Evolutionary conservation across 2,797 vertebrate species (phyloP).

Genomic region (Myotis pilosus): DNA sequence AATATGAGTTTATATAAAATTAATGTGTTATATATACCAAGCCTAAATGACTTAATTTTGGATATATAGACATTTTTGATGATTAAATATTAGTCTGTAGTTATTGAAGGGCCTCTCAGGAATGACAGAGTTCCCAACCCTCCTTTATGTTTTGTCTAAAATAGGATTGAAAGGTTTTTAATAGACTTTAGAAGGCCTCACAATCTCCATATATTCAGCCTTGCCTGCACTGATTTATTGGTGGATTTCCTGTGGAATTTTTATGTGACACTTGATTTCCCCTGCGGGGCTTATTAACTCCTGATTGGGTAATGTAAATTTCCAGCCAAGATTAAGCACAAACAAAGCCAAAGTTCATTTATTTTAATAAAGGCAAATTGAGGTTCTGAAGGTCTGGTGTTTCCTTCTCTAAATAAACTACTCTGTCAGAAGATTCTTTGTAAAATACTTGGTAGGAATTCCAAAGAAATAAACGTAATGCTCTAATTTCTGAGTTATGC

Average conservation of each 20-base stretch:
- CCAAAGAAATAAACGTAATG: slow-evolving; percentile 20
- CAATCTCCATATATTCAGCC: slow-evolving; percentile 81
- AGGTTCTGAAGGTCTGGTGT: slow-evolving; percentile 63
- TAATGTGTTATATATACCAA: slow-evolving; percentile 63
- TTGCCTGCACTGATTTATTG: slow-evolving; percentile 82
- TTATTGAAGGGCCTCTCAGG: slow-evolving; percentile 77
- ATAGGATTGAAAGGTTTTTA: slow-evolving; percentile 84
- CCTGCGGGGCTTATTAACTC: slow-evolving; percentile 79
- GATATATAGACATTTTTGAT: slow-evolving; percentile 76
- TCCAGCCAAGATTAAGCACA: slow-evolving; percentile 84
- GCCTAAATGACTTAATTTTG: slow-evolving; percentile 79
- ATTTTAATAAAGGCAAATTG: slow-evolving; percentile 85
- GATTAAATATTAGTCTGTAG: slow-evolving; percentile 81
- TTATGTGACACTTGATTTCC: slow-evolving; percentile 84
- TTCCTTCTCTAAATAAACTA: slow-evolving; percentile 72
- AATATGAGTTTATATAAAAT: slow-evolving; percentile 70
- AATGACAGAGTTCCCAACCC: slow-evolving; percentile 73
- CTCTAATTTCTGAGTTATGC: slow-evolving; percentile 10
- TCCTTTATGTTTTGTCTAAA: slow-evolving; percentile 81
- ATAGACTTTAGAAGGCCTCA: slow-evolving; percentile 85
- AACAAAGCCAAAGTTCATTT: slow-evolving; percentile 86
- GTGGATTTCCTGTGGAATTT: slow-evolving; percentile 86
- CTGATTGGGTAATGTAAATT: slow-evolving; percentile 86
- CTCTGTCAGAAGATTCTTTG: slow-evolving; percentile 65
- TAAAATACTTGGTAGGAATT: slow-evolving; percentile 70